Evolutionary conservation across 2,113 vertebrate genomes (phyloP), one percentile per base, ranked within the genome.

Genomic region (Dendrocopos noguchii): DNA sequence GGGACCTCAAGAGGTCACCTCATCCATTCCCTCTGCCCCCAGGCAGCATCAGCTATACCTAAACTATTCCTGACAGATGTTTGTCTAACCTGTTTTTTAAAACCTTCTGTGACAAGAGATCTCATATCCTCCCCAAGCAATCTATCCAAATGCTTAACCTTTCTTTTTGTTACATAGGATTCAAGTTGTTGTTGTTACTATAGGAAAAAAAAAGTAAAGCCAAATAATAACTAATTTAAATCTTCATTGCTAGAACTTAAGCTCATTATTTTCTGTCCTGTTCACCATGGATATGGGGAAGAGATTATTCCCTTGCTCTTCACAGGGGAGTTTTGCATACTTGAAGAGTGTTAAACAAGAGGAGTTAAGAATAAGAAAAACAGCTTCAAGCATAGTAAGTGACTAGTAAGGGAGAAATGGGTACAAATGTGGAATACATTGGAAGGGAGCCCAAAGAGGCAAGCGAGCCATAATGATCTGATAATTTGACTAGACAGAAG

Each of bases 11-110:
- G 90, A 95, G 94, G 94, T 93, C 94, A 95, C 20, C 31, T 87
- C 68, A 73, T 92, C 71, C 84, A 80, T 87, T 91, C 84, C 60
- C 24, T 94, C 75, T 93, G 82, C 93, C 94, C 36, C 21, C 83
- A 95, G 94, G 94, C 93, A 95, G 76, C 90, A 80, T 87, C 67
- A 90, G 64, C 76, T 91, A 50, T 85, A 93, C 84, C 82, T 91
- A 94, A 96, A 96, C 72, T 21, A 36, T 83, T 93, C 55, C 68
- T 95, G 95, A 95, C 94, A 96, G 87, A 87, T 91, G 56, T 95
- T 95, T 94, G 87, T 95, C 94, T 94, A 95, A 93, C 72, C 75
- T 87, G 68, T 33, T 87, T 87, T 89, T 60, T 60, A 80, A 94
- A 94, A 77, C 21, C 33, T 36, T 82, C n/a, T 83, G 25, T 95